Conservation (phyloP, 2,888 invertebrate species). For the Tetranychus truncatus region DNA sequence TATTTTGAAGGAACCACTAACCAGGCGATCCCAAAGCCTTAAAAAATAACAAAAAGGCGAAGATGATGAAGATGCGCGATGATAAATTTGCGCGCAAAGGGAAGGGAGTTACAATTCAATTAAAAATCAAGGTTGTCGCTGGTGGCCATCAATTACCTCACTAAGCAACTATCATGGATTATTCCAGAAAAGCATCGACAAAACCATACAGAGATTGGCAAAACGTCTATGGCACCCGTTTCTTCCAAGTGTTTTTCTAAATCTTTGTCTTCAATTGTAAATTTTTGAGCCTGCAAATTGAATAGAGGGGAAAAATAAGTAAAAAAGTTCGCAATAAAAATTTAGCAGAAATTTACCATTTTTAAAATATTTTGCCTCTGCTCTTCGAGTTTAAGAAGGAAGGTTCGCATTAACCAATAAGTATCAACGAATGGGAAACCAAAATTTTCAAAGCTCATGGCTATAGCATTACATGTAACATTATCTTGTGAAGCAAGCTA, state of each 20-base stretch:
- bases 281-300: neutral
- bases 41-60: neutral
- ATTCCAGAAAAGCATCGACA: slow-evolving; percentile 10
- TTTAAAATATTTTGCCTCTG: slow-evolving; percentile 9
- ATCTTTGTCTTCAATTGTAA: slow-evolving; percentile 7
- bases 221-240: slow-evolving; percentile 8
- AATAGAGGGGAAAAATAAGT: neutral
- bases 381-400: slow-evolving; percentile 2
- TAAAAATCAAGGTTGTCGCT: neutral
- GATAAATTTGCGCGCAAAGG: neutral
- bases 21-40: slow-evolving; percentile 3
- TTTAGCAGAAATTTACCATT: neutral
- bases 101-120: neutral
- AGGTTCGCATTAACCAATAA: slow-evolving; percentile 8
- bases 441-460: slow-evolving; percentile 8
- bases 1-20: slow-evolving; percentile 2
- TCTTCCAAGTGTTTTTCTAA: slow-evolving; percentile 8
- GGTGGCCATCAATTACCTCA: neutral
- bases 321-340: neutral
- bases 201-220: slow-evolving; percentile 9
- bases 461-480: slow-evolving; percentile 3
- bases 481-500: slow-evolving; percentile 8
- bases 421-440: slow-evolving; percentile 11
- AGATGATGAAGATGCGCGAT: neutral
- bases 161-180: slow-evolving; percentile 6